Evolutionary conservation across 2,797 vertebrate genomes (phyloP), one percentile per base, ranked within the genome.

Genomic region (Spondyliosoma cantharus): DNA sequence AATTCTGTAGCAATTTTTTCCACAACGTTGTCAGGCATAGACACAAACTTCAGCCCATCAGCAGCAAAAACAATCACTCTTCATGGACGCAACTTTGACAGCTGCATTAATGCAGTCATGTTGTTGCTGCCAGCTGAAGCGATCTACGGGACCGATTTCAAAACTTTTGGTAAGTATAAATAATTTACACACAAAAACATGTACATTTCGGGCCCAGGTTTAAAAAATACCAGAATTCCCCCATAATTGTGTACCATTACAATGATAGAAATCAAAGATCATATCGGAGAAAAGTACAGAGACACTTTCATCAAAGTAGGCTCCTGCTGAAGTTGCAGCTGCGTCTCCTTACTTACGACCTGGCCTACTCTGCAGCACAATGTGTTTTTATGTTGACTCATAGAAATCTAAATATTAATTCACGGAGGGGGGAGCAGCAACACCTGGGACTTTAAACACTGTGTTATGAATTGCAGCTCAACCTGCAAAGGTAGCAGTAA

Each of bases 331-430:
- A 58, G 66, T 69, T 49, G 29, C 20, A 61, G 60, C 56, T 60
- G 32, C 7, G 7, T 37, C 13, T 24, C 45, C 37, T 48, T 66
- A 20, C n/a, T 45, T 24, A 3, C n/a, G 32, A 3, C 20, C 15
- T 58, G 46, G 5, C 9, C 16, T 16, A 19, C 17, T 46, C 37
- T 68, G 59, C 49, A 57, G 49, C 49, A 77, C 22, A 81, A 62
- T 57, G 14, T 58, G 17, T 42, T 71, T 72, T 75, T 62, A 53
- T 68, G 62, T 64, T 71, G 57, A 72, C 32, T 68, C 68, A 49
- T 59, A 5, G 12, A 76, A 57, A 68, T 71, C 19, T 43, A 57
- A 76, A 71, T 70, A 57, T 58, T 9, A 52, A 54, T 52, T 22
- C 58, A 50, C 45, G 53, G 1, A 49, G 32, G 43, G 32, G 61